A percentile compares a stretch with the other conserved stretches of the same genome.
Evolutionary conservation across 2,113 vertebrate genomes (phyloP).

Genomic region (Rhea pennata): DNA sequence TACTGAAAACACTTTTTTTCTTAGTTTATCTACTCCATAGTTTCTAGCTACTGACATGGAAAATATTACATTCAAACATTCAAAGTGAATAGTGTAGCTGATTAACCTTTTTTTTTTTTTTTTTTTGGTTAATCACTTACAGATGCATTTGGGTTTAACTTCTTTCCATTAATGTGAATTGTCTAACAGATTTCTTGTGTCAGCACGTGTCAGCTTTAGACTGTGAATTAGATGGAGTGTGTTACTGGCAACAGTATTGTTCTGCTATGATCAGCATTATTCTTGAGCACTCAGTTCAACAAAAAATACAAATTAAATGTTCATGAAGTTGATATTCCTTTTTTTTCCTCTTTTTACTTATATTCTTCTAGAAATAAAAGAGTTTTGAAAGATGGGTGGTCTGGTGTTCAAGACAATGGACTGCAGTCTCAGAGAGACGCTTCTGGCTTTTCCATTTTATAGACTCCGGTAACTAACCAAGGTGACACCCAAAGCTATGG

Average conservation of each 20-base stretch:
- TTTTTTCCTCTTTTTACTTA: not conserved
- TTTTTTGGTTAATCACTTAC: not conserved
- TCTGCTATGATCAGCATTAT: not conserved
- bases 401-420: not conserved
- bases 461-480: too few relatives aligned
- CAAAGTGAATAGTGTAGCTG: not conserved
- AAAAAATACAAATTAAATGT: not conserved
- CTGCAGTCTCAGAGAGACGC: not conserved
- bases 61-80: not conserved
- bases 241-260: not conserved
- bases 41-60: not conserved
- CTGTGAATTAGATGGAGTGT: not conserved
- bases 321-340: not conserved
- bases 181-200: not conserved
- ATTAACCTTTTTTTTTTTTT: not conserved
- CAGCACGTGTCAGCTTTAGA: not conserved
- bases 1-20: not conserved
- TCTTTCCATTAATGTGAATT: not conserved
- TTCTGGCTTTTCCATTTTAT: not conserved
- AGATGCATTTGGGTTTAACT: not conserved
- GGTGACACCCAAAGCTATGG: too few relatives aligned
- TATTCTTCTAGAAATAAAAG: fast-evolving
- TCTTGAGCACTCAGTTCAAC: not conserved
- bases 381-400: not conserved
- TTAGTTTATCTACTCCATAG: not conserved